These are phyloP conservation scores for Eudasyphora cyanicolor DNA, from an alignment of 2,888 invertebrate species.

Conservation along the genomic window DNA sequence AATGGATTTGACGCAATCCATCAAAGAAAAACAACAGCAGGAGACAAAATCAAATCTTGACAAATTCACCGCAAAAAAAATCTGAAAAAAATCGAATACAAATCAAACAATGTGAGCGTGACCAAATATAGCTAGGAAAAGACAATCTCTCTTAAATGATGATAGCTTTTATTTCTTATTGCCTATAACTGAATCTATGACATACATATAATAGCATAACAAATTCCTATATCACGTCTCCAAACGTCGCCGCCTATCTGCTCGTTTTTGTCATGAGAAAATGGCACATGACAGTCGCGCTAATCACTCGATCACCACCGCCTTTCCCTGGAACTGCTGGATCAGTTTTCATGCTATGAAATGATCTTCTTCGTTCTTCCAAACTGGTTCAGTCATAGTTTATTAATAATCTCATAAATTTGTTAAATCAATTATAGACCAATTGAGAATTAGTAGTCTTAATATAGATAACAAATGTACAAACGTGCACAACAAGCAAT, in stretches of 20 bases:
- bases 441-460: constrained; percentile 49
- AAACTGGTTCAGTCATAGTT: not conserved
- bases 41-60: constrained; percentile 10
- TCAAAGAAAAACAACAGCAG: not conserved
- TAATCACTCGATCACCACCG: too few species aligned
- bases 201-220: not conserved
- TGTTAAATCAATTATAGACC: constrained; percentile 56
- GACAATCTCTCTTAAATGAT: not conserved
- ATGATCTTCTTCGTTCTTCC: too few species aligned
- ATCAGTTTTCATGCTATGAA: too few species aligned
- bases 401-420: constrained; percentile 40
- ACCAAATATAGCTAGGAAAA: not conserved
- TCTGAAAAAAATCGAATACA: too few species aligned
- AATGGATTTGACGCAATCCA: constrained; percentile 54
- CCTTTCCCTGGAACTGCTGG: too few species aligned
- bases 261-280: not conserved
- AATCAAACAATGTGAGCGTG: constrained; percentile 39
- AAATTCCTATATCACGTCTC: not conserved
- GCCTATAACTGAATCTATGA: not conserved
- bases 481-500: not conserved
- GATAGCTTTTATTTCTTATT: not conserved
- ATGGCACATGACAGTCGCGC: not conserved
- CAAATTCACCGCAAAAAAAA: not conserved
- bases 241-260: not conserved
- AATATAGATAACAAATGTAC: constrained; percentile 26